Base-by-base conservation (phyloP, 2,797 vertebrate species). In the Gymnoscopelus microlampas region DNA sequence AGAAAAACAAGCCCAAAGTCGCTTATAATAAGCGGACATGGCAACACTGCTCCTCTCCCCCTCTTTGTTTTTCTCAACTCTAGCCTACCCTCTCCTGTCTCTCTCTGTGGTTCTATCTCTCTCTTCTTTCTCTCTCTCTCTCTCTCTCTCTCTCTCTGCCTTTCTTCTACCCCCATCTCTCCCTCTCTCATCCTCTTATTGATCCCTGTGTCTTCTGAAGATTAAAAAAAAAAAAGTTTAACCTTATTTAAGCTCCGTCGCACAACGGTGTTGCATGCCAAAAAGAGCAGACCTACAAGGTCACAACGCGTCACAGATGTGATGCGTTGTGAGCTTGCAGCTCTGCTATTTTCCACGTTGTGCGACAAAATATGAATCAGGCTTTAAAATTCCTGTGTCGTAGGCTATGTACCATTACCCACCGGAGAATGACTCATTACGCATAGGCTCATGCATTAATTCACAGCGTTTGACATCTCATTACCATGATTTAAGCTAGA, bases 391-490 rank as follows among this genome's bases (percentile, higher is more conserved):
- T 58, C 9, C 63, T 4, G 24, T 56, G 47, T 14, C 39, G 39
- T 44, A 9, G 39, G 29, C 5, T 23, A 2, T 47, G 13, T 53
- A 49, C 7, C 39, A 10, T 58, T 14, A 53, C 6, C 65, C 75
- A 59, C 39, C 77, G 77, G 23, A 51, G 35, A 48, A 48, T 49
- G 49, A 68, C 63, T 49, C 48, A 47, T 15, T 44, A 68, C 74
- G 26, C 39, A 9, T 14, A n/a, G 23, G 8, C 19, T 12, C 24
- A 32, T 13, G 15, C 10, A 14, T 67, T 19, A 66, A 65, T 74
- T 67, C 54, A 79, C 64, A 74, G 60, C 74, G 57, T 15, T 29
- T 5, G 29, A 58, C 60, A 63, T 66, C 72, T 56, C 74, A 62
- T 8, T 6, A 2, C 71, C 2, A 24, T 69, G 54, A 73, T 68